phyloP scores from a whole-genome alignment of 2,113 vertebrate genomes.

The Melospiza georgiana region DNA sequence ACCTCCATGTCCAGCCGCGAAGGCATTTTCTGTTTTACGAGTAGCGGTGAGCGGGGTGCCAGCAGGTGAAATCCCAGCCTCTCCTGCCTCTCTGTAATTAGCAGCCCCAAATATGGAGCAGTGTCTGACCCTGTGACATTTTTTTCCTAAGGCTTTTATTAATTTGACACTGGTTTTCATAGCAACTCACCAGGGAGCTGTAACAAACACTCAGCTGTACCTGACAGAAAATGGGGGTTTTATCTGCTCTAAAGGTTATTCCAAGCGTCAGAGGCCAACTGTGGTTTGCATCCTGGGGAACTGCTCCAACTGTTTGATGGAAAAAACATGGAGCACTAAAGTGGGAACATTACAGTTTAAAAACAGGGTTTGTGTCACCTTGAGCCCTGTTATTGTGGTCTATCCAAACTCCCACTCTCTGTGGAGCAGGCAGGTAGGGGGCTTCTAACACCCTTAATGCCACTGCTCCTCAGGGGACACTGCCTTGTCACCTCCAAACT shows the following conservation, averaged over 20 bases:
- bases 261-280: background rate
- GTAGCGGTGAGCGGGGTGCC: background rate
- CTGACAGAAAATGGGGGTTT: slow-evolving; percentile 23
- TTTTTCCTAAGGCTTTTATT: slow-evolving; percentile 46
- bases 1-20: background rate
- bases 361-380: background rate
- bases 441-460: background rate
- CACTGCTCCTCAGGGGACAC: background rate
- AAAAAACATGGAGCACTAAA: background rate
- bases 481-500: background rate
- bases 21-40: background rate
- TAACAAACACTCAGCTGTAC: slow-evolving; percentile 43
- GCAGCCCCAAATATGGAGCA: slow-evolving; percentile 7
- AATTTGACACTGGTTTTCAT: slow-evolving; percentile 49
- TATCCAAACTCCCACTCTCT: background rate
- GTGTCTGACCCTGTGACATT: background rate
- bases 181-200: slow-evolving; percentile 26
- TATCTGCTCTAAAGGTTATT: slow-evolving; percentile 31
- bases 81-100: slow-evolving; percentile 36
- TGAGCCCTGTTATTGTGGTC: background rate
- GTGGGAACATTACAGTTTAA: background rate
- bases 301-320: background rate
- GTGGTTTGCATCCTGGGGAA: background rate
- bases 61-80: slow-evolving; percentile 29
- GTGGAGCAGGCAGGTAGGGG: background rate